Conservation (phyloP, 1,140 invertebrate genomes). For the Palaemon carinicauda region DNA sequence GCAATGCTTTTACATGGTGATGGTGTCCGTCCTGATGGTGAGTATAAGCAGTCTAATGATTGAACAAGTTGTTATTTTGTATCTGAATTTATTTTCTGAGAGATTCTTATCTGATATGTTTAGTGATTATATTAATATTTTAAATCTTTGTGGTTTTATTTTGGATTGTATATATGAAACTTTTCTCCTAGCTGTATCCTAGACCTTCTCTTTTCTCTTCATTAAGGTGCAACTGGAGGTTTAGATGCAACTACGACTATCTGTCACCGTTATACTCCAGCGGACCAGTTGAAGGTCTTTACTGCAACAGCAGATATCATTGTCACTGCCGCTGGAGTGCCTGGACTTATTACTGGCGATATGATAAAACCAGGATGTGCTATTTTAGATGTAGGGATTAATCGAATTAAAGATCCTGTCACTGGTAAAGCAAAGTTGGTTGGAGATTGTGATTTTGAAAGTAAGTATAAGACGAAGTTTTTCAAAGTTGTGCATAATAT, state of each 20-base stretch:
- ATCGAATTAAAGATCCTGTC: constrained; percentile 72
- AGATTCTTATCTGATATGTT: neutral
- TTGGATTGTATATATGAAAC: neutral
- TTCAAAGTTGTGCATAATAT: neutral
- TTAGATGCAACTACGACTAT: constrained; percentile 87
- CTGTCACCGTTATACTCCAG: constrained; percentile 85
- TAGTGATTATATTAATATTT: neutral
- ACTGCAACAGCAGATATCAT: constrained; percentile 83
- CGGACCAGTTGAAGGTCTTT: constrained; percentile 74
- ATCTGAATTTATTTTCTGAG: neutral
- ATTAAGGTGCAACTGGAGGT: constrained; percentile 69
- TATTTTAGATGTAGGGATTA: constrained; percentile 89
- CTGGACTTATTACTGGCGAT: constrained; percentile 80
- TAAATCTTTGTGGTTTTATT: too few relatives aligned
- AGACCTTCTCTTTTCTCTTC: neutral
- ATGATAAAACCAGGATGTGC: constrained; percentile 90
- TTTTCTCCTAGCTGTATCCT: neutral
- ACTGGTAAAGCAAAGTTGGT: constrained; percentile 78
- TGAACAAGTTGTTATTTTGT: neutral
- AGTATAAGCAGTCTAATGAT: neutral
- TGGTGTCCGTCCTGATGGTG: constrained; percentile 68
- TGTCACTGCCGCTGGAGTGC: constrained; percentile 81
- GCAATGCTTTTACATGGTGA: constrained; percentile 82
- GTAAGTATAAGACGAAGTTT: constrained; percentile 37
- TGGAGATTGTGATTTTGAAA: constrained; percentile 87